Base-by-base conservation (phyloP, 23 tunicate species). In the Clavelina lepadiformis region DNA sequence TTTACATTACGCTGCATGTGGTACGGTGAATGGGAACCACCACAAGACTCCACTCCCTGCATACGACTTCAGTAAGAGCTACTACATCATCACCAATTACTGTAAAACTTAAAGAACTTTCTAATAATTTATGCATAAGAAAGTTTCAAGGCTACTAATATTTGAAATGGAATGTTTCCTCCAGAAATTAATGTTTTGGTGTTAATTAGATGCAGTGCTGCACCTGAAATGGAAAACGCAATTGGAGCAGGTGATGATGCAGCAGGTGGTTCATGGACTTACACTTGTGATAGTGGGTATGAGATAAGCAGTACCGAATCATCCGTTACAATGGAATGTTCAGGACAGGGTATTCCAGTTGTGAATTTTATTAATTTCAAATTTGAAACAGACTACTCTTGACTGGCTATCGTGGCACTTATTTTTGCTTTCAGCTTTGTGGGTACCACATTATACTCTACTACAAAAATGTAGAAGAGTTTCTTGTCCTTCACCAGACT, bases 11-110 rank as follows among this genome's bases (percentile, higher is more conserved):
- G 24, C 21, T 81, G 88, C 41, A 55, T 56, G 61, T 73, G 80
- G 80, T 72, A 44, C 58, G 88, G 88, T 15, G 36, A 56, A 30
- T 81, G 88, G 88, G 79, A 77, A n/a, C 88, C 79, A 8, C 38
- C 31, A 25, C 54, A 51, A 18, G 33, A 28, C 2, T 6, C 31
- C 19, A 27, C 67, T 11, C 33, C 35, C 20, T 75, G 82, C 34
- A 27, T 5, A 5, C 21, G 18, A 22, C 0, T 57, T 13, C 47
- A 35, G 77, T 71, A 22, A 52, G 37, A n/a, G n/a, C n/a, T n/a
- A n/a, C n/a, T n/a, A n/a, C n/a, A n/a, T n/a, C n/a, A n/a, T n/a
- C n/a, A n/a, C n/a, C n/a, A n/a, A n/a, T n/a, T n/a, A n/a, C n/a
- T n/a, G n/a, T n/a, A n/a, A n/a, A n/a, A n/a, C n/a, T n/a, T n/a